Conservation (phyloP, 1,140 invertebrate species). For the Caenorhabditis brenneri region DNA sequence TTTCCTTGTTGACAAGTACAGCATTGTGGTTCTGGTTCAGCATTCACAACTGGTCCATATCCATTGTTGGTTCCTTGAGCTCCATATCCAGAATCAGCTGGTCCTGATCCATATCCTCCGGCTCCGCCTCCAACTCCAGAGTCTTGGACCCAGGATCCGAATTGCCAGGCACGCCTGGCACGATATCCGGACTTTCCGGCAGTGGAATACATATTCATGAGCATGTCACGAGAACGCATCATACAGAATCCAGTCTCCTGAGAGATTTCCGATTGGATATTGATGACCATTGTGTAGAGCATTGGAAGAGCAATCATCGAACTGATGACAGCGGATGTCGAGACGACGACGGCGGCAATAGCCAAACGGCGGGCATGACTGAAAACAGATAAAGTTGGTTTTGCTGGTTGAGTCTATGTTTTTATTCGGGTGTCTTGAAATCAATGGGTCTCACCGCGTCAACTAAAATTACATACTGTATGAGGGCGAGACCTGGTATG, state of each 20-base stretch:
- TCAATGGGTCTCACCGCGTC: too few relatives aligned
- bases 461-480: too few relatives aligned
- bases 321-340: slow-evolving; percentile 54
- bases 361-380: slow-evolving; percentile 57
- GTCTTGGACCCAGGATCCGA: slow-evolving; percentile 61
- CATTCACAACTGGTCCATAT: slow-evolving; percentile 59
- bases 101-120: slow-evolving; percentile 38
- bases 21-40: slow-evolving; percentile 57
- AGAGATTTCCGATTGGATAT: slow-evolving; percentile 52
- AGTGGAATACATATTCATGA: slow-evolving; percentile 21
- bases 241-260: slow-evolving; percentile 58
- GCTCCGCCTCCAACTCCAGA: slow-evolving; percentile 58
- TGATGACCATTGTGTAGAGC: slow-evolving; percentile 55
- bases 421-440: too few relatives aligned
- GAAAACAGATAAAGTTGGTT: too few relatives aligned
- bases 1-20: slow-evolving; percentile 60
- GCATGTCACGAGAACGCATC: slow-evolving; percentile 51
- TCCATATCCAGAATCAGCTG: slow-evolving; percentile 15
- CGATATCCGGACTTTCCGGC: background rate
- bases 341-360: slow-evolving; percentile 51
- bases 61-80: slow-evolving; percentile 48
- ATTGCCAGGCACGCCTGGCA: slow-evolving; percentile 58
- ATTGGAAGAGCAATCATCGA: slow-evolving; percentile 55
- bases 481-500: background rate
- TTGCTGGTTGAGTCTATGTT: too few relatives aligned